Conservation (phyloP, 2,113 vertebrate genomes). For the Hydrolagus affinis region DNA sequence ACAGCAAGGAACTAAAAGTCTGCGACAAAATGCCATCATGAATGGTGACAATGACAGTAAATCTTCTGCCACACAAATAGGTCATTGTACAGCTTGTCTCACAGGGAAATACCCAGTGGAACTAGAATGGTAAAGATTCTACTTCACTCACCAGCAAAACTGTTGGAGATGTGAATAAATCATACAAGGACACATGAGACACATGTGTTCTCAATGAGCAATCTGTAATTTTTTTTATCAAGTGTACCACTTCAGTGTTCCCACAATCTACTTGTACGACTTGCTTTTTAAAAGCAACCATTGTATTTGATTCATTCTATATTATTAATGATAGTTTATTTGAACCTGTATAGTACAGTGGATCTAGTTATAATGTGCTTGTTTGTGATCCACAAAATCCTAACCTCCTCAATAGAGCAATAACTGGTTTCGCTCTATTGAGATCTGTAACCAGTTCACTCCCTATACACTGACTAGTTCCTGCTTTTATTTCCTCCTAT, state of each 20-base stretch:
- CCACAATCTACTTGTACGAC: not conserved
- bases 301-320: not conserved
- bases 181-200: not conserved
- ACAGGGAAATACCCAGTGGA: conserved; percentile 90
- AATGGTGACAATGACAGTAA: conserved; percentile 49
- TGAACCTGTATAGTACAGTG: not conserved
- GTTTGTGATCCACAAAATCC: too few species aligned
- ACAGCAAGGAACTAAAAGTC: conserved; percentile 63
- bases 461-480: too few species aligned
- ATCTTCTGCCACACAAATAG: conserved; percentile 41
- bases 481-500: too few species aligned
- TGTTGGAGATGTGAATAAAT: not conserved
- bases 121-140: conserved; percentile 73
- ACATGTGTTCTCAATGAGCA: not conserved
- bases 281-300: not conserved
- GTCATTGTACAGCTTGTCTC: conserved; percentile 89
- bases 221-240: not conserved
- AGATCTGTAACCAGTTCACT: too few species aligned
- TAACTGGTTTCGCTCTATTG: too few species aligned
- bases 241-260: not conserved
- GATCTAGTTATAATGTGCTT: not conserved
- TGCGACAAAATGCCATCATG: conserved; percentile 52
- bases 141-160: not conserved
- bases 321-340: not conserved
- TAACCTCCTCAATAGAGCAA: too few species aligned